phyloP scores from a whole-genome alignment of 2,888 invertebrate genomes.

The Bibio marci region DNA sequence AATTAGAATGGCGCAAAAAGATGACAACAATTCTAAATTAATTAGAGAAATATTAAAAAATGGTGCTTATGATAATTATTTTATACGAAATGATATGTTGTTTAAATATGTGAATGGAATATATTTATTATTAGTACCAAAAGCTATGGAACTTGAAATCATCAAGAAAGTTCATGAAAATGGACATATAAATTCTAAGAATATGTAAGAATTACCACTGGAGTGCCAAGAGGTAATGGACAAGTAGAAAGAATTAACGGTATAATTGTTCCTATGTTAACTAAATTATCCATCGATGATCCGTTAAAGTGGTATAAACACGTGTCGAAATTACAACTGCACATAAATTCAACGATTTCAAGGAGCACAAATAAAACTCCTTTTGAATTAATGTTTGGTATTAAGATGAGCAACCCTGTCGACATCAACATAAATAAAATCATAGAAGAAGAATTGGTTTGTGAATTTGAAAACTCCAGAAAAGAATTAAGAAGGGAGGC shows the following conservation, averaged over 20 bases:
- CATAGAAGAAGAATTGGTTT: no score
- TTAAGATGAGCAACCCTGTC: background rate
- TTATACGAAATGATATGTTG: conserved; percentile 5
- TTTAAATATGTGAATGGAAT: conserved; percentile 6
- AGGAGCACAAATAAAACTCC: background rate
- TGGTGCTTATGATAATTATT: background rate
- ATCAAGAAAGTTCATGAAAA: conserved; percentile 19
- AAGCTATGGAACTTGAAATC: conserved; percentile 18
- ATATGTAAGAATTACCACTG: conserved; percentile 15
- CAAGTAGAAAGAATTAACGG: no score
- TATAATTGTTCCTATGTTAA: no score
- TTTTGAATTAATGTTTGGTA: background rate
- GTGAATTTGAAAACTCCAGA: background rate
- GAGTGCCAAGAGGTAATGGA: no score
- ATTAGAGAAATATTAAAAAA: conserved; percentile 10
- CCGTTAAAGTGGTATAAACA: no score
- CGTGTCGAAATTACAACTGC: no score
- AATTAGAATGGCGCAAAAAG: background rate
- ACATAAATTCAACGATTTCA: background rate
- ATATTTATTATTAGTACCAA: conserved; percentile 18
- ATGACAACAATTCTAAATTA: conserved; percentile 9
- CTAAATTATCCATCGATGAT: no score
- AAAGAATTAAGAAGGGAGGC: background rate
- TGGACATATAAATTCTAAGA: conserved; percentile 19
- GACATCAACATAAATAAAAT: background rate